Percentiles rank a stretch among this genome's conserved stretches.
Evolutionary conservation across 2,113 vertebrate genomes (phyloP).

Genomic region (Sprattus sprattus): DNA sequence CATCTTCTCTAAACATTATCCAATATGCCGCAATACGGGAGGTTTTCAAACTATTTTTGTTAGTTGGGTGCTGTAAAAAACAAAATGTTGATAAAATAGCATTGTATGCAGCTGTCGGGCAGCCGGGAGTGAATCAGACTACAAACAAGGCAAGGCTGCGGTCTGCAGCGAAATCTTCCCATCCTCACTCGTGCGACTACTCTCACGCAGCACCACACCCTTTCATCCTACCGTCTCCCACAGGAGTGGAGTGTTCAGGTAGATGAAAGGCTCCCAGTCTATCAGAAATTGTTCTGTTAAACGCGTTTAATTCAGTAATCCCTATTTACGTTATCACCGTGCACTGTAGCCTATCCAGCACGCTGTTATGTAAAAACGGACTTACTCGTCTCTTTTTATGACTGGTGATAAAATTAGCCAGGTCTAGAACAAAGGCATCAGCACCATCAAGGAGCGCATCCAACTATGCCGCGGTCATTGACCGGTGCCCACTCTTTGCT

Average conservation of each 20-base stretch:
- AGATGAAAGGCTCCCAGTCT: conserved; percentile 22
- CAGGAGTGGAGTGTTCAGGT: conserved; percentile 69
- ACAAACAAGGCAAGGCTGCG: not conserved
- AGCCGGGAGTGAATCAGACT: not conserved
- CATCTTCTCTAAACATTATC: not conserved
- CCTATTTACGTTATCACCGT: not conserved
- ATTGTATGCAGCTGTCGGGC: not conserved
- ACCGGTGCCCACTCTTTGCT: not conserved
- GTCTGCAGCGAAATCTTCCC: conserved; percentile 12
- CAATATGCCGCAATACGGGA: not conserved
- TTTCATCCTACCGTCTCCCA: conserved; percentile 68
- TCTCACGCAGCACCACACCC: conserved; percentile 68
- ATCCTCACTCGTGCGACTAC: conserved; percentile 9
- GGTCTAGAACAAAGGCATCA: conserved; percentile 67
- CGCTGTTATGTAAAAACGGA: not conserved
- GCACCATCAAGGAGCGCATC: conserved; percentile 39
- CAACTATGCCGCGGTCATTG: not conserved
- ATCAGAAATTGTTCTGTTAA: not conserved
- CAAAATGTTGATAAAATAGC: not conserved
- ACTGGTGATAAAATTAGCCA: conserved; percentile 59
- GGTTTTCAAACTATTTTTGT: not conserved
- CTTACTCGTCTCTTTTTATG: not conserved
- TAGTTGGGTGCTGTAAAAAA: not conserved
- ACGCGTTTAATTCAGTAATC: not conserved
- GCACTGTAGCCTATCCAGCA: not conserved